Evolutionary conservation across 1,140 invertebrate genomes (phyloP).

Genomic region (Globodera rostochiensis): DNA sequence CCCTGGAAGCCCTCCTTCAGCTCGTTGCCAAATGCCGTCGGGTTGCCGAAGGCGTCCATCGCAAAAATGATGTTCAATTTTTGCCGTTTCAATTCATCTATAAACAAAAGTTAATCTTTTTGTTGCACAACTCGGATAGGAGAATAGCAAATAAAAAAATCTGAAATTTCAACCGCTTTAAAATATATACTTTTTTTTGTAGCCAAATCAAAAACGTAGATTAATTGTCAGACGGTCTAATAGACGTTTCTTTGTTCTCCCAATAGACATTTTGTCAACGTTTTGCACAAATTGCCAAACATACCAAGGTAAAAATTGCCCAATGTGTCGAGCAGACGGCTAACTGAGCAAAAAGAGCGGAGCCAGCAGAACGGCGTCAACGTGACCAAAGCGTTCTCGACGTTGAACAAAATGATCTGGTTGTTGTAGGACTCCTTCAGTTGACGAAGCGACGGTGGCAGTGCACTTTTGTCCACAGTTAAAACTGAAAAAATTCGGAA

Average conservation of each 20-base stretch:
- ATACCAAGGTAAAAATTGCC: conserved; percentile 61
- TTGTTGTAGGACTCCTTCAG: conserved; percentile 85
- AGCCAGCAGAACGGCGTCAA: conserved; percentile 68
- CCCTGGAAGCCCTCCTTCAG: conserved; percentile 90
- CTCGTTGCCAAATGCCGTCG: conserved; percentile 90
- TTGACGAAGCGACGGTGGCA: conserved; percentile 75
- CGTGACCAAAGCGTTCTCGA: conserved; percentile 92
- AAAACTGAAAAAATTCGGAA: conserved; percentile 44
- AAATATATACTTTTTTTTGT: no score
- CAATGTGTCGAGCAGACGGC: conserved; percentile 58
- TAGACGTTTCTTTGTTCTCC: no score
- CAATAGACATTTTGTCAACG: no score
- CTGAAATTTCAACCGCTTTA: no score
- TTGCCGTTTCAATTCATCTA: conserved; percentile 87
- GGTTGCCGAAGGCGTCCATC: conserved; percentile 95
- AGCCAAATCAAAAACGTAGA: no score
- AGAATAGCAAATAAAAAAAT: no score
- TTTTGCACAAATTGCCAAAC: conserved; percentile 1
- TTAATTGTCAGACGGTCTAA: no score
- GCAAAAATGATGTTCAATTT: conserved; percentile 91
- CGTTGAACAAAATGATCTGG: conserved; percentile 78
- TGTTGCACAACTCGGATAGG: no score
- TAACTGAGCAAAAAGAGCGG: conserved; percentile 65
- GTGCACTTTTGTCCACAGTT: conserved; percentile 74
- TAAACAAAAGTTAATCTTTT: conserved; percentile 13